Base-by-base conservation (phyloP, 2,888 invertebrate species). In the Clunio marinus region DNA sequence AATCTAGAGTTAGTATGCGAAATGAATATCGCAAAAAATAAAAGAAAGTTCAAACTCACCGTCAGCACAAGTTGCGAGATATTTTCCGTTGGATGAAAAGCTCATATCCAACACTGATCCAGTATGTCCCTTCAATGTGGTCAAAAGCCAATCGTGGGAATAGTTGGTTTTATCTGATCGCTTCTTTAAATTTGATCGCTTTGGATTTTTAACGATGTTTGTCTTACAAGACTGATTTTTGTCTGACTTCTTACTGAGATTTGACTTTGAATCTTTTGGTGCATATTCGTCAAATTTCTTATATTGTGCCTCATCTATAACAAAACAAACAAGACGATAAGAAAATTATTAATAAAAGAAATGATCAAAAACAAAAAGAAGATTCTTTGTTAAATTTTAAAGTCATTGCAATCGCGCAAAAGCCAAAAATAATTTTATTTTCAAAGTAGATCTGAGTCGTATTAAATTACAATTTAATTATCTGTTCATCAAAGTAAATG, bases 31-130 rank as follows among this genome's bases (percentile, higher is more conserved):
- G n/a, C n/a, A n/a, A n/a, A n/a, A n/a, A n/a, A n/a, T n/a, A n/a
- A n/a, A n/a, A n/a, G n/a, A n/a, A n/a, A n/a, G n/a, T n/a, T n/a
- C n/a, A n/a, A 71, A 76, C 79, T 76, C 80, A 88, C 88, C 89
- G 78, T 86, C 85, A 46, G 84, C 84, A 75, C 85, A 85, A 41
- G 87, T 85, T 45, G 86, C 86, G 69, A 89, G 77, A 74, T 83
- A 87, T 78, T 88, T 89, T 70, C 86, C 88, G 77, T 87, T 88
- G 59, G 83, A 81, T 71, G 88, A 86, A 73, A 87, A 85, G 74
- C 86, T 85, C 76, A 88, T 81, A 73, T 85, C 85, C 32, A 84
- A 76, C 27, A 88, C 83, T 20, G 79, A 75, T 1, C 82, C 82
- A n/a, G 83, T 83, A 75, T 89, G 88, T 27, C 87, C 88, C 76